Base-by-base conservation (phyloP, 2,888 invertebrate species). In the Serrognathus titanus region DNA sequence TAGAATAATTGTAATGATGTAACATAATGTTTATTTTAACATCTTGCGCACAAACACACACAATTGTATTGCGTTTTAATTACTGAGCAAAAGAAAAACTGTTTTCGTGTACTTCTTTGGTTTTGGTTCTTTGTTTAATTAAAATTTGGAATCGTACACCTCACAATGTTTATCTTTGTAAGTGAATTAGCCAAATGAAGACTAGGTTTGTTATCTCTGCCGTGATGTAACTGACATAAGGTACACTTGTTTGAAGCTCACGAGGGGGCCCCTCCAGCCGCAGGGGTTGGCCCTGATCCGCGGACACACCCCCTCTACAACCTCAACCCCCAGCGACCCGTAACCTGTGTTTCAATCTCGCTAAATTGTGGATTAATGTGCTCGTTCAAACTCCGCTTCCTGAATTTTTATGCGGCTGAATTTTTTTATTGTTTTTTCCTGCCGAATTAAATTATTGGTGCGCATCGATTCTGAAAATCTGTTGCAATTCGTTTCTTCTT, bases 1-100 rank as follows among this genome's bases (percentile, higher is more conserved):
- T 73, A n/a, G 75, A 70, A 55, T 77, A 78, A 60, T 75, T 77
- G 63, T 76, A 76, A 60, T 75, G 76, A 61, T 75, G 76, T 46
- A 78, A 66, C 77, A 77, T 77, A 9, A 24, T 51, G 41, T n/a
- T 40, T n/a, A 50, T 49, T 49, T 45, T 39, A 43, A 53, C 10
- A 48, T 8, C 31, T 48, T 48, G 2, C 7, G 37, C 10, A 35
- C 47, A n/a, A 9, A 12, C 35, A 41, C 47, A 47, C 40, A 40
- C 11, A 40, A 40, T 13, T 12, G 24, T 3, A 11, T 12, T 50
- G 50, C 20, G 6, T 39, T 31, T 53, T 53, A 40, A 48, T 3
- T 24, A 48, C 11, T 2, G 12, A 11, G 13, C n/a, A 35, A 52
- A 3, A 31, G 24, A 7, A 31, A 31, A 31, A 31, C 24, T 40